Evolutionary conservation across 2,113 vertebrate species (phyloP).

Genomic region (Lepus europaeus): DNA sequence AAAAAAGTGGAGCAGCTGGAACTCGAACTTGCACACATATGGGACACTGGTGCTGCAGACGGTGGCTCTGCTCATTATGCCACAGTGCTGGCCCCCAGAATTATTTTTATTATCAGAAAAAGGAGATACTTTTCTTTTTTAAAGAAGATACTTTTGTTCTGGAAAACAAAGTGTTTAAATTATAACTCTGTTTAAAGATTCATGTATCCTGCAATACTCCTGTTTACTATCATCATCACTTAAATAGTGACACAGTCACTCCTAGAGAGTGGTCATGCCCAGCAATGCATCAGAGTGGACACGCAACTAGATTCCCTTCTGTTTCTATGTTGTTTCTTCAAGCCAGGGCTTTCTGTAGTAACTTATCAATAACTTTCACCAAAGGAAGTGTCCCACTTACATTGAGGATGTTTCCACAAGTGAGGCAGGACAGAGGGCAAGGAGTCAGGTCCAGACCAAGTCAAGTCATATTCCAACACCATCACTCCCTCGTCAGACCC

Average conservation of each 20-base stretch:
- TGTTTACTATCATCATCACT: neutral
- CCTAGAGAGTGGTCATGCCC: neutral
- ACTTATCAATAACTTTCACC: slow-evolving; percentile 1
- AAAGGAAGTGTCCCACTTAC: slow-evolving; percentile 30
- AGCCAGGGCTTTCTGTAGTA: slow-evolving; percentile 50
- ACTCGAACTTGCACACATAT: too few relatives aligned
- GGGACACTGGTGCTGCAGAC: too few relatives aligned
- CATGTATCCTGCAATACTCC: neutral
- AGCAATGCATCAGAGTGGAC: neutral
- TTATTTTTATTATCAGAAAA: slow-evolving; percentile 59
- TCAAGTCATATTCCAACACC: slow-evolving; percentile 3
- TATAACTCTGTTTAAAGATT: neutral
- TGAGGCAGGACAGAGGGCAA: neutral
- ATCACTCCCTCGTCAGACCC: neutral
- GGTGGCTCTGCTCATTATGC: too few relatives aligned
- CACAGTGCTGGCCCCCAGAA: too few relatives aligned
- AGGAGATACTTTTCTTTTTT: neutral
- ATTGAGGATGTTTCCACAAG: neutral
- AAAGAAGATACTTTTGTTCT: slow-evolving; percentile 17
- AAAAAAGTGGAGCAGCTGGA: too few relatives aligned
- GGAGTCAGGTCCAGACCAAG: neutral
- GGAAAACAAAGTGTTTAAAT: slow-evolving; percentile 32
- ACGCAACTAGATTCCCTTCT: neutral
- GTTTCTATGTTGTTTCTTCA: slow-evolving; percentile 45
- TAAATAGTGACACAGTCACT: neutral